A percentile compares a stretch with the other conserved stretches of the same genome.
These are phyloP conservation scores for Setipinna tenuifilis DNA, from an alignment of 2,797 vertebrate genomes.

Conservation along the genomic window DNA sequence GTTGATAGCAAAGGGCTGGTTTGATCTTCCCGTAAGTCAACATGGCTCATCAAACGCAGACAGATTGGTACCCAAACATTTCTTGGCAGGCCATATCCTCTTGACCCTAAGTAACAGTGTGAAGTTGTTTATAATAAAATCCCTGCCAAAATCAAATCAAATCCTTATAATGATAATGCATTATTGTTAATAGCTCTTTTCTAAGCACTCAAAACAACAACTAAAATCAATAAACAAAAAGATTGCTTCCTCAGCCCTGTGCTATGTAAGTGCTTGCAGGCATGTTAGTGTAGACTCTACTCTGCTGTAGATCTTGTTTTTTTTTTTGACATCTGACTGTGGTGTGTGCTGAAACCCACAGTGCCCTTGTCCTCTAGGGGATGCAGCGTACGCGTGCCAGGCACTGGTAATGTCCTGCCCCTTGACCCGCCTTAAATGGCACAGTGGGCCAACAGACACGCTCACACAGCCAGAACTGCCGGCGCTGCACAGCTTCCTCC, in stretches of 20 bases:
- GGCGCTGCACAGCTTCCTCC: neutral
- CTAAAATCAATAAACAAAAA: neutral
- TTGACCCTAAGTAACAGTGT: neutral
- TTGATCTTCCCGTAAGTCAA: constrained; percentile 2
- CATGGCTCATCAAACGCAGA: neutral
- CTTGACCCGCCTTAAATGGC: neutral
- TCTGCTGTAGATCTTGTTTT: no score
- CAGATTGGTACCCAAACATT: neutral
- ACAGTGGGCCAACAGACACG: no score
- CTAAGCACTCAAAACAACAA: neutral
- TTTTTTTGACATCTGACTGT: neutral
- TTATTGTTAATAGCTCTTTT: no score
- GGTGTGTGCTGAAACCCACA: neutral
- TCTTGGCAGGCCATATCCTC: neutral
- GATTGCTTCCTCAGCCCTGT: neutral
- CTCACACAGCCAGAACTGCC: neutral
- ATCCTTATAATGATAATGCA: no score
- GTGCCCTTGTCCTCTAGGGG: neutral
- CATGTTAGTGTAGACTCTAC: neutral
- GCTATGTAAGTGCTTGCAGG: neutral
- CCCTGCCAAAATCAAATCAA: neutral
- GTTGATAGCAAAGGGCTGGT: neutral
- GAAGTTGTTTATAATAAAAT: neutral
- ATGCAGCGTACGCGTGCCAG: neutral
- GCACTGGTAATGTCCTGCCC: neutral